These are phyloP conservation scores for Lucinisca nassula DNA, from an alignment of 2,888 invertebrate species.

Conservation along the genomic window DNA sequence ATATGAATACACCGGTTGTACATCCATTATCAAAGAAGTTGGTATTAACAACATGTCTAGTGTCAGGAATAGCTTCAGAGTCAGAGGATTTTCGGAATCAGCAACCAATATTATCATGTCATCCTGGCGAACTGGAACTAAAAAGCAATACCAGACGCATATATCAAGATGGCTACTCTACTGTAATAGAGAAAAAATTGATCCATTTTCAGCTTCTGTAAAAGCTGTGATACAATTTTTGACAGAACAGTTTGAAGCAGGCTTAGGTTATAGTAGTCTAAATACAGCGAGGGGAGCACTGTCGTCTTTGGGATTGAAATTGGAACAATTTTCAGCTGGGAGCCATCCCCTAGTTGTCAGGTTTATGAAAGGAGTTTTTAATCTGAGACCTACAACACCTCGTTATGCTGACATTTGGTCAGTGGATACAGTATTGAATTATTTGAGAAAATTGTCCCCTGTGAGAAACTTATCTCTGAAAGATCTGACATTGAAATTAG, in stretches of 20 bases:
- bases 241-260: no score
- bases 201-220: constrained; percentile 43
- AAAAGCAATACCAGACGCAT: constrained; percentile 57
- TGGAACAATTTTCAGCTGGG: constrained; percentile 25
- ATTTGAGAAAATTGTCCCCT: constrained; percentile 22
- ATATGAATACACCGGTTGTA: background rate
- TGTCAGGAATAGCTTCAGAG: constrained; percentile 49
- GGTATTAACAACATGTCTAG: constrained; percentile 36
- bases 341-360: constrained; percentile 52
- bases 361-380: constrained; percentile 65
- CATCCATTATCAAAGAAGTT: constrained; percentile 41
- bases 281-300: constrained; percentile 53
- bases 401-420: constrained; percentile 38
- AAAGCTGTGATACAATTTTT: constrained; percentile 15
- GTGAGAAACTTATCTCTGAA: constrained; percentile 17
- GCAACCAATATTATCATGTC: constrained; percentile 50
- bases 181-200: constrained; percentile 54
- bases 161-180: constrained; percentile 64
- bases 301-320: constrained; percentile 42
- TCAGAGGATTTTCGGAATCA: constrained; percentile 35
- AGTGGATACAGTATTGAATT: constrained; percentile 28
- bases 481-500: constrained; percentile 18
- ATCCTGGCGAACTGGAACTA: constrained; percentile 59
- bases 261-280: constrained; percentile 53
- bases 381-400: constrained; percentile 39